Evolutionary conservation across 1,140 invertebrate genomes (phyloP).

Genomic region (Bombus confusus): DNA sequence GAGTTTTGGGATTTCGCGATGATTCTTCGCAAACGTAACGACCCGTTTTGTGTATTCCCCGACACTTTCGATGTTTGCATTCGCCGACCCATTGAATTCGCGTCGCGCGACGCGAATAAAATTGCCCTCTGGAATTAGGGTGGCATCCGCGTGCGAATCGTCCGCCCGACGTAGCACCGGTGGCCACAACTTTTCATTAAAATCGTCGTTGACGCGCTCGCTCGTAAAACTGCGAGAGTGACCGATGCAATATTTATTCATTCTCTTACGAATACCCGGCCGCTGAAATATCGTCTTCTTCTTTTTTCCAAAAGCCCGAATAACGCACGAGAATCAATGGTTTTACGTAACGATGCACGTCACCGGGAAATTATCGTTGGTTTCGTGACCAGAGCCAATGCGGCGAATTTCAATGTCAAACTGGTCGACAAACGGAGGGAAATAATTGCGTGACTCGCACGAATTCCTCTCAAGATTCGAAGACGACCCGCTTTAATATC

Average conservation of each 20-base stretch:
- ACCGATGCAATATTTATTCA: neutral
- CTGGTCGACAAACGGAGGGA: neutral
- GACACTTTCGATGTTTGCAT: constrained; percentile 31
- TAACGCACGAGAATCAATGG: neutral
- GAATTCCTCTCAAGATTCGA: constrained; percentile 1
- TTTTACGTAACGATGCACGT: neutral
- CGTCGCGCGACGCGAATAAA: constrained; percentile 14
- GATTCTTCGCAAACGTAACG: constrained; percentile 22
- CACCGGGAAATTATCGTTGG: neutral
- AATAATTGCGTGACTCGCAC: neutral
- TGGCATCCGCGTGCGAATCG: neutral
- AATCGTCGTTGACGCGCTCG: neutral
- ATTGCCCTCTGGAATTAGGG: constrained; percentile 1
- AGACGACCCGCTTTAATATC: constrained; percentile 8
- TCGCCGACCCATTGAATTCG: constrained; percentile 7
- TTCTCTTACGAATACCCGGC: neutral
- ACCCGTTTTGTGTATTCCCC: constrained; percentile 15
- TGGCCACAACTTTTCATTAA: constrained; percentile 11
- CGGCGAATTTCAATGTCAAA: neutral
- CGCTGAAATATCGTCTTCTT: neutral
- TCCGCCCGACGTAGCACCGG: neutral
- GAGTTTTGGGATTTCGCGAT: constrained; percentile 14
- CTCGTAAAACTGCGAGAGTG: neutral
- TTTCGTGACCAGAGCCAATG: constrained; percentile 5
- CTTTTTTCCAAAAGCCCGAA: neutral